Percentiles rank a stretch among this genome's conserved stretches.
Conservation (phyloP, 2,113 vertebrate species). For the Prietella phreatophila region DNA sequence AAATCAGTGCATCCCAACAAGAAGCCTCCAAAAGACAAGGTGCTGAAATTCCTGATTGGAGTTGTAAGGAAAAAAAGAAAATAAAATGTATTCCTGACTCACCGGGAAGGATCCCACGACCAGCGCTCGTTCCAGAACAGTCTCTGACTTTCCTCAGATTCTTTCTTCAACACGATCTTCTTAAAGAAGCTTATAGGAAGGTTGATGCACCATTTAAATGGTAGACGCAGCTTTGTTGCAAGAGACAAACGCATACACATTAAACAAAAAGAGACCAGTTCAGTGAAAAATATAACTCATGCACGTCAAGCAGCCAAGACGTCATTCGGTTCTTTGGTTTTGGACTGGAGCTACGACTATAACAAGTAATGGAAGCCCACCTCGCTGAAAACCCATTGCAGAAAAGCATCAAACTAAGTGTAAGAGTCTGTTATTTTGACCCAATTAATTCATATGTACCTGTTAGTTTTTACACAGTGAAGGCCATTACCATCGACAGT, state of each 20-base stretch:
- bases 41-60: background rate
- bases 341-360: background rate
- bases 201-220: slow-evolving; percentile 57
- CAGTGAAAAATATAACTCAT: background rate
- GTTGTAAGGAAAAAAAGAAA: no score
- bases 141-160: slow-evolving; percentile 41
- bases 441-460: background rate
- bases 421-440: background rate
- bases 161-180: slow-evolving; percentile 53
- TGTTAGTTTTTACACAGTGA: background rate
- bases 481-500: background rate
- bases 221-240: slow-evolving; percentile 49
- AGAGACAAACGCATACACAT: no score
- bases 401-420: background rate
- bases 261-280: background rate
- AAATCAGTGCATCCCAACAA: background rate
- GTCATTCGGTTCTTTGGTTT: background rate
- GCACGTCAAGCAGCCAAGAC: background rate
- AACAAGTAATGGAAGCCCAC: background rate
- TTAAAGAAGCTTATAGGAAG: slow-evolving; percentile 59
- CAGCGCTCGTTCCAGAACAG: slow-evolving; percentile 58
- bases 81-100: background rate
- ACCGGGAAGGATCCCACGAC: slow-evolving; percentile 57
- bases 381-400: background rate
- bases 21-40: background rate